phyloP scores from a whole-genome alignment of 2,797 vertebrate species.

The Pristis pectinata region DNA sequence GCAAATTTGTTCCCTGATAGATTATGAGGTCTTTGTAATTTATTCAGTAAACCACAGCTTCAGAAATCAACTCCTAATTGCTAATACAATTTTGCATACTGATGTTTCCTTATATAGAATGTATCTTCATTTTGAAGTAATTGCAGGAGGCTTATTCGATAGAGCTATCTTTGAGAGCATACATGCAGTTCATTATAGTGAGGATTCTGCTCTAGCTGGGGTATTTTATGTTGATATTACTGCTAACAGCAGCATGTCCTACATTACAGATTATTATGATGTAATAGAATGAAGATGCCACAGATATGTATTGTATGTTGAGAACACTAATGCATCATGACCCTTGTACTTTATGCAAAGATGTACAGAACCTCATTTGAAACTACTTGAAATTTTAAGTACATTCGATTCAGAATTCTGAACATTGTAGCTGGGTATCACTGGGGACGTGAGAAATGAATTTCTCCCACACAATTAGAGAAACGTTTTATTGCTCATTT shows the following conservation, averaged over 20 bases:
- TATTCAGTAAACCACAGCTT: constrained; percentile 5
- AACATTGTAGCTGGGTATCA: background rate
- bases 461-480: background rate
- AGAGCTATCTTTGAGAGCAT: background rate
- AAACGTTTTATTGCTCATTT: background rate
- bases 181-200: background rate
- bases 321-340: background rate
- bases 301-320: background rate
- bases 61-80: constrained; percentile 13
- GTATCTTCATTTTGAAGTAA: background rate
- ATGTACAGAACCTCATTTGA: background rate
- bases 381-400: background rate
- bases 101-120: background rate
- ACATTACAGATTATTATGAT: background rate
- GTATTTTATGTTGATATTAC: background rate
- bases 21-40: background rate
- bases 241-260: background rate
- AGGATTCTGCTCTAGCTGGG: background rate
- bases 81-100: background rate
- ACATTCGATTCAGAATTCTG: background rate
- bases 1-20: background rate
- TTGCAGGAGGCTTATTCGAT: background rate
- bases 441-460: background rate
- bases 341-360: too few species aligned
- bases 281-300: background rate